These are phyloP conservation scores for Drosophila sturtevanti DNA, from an alignment of 1,140 invertebrate genomes.

Conservation along the genomic window DNA sequence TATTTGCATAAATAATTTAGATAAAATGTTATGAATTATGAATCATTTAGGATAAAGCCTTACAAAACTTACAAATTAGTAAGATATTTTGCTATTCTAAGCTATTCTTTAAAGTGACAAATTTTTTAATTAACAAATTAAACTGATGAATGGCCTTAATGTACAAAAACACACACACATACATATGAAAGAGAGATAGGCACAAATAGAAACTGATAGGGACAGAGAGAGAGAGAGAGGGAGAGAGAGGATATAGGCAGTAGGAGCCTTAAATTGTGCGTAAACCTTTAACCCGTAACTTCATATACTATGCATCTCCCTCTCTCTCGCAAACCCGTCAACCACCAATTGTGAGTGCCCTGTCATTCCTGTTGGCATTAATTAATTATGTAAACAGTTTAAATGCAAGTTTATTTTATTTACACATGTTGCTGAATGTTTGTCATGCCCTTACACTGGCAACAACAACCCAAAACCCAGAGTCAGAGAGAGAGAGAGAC, in stretches of 20 bases:
- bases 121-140: no score
- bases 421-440: constrained; percentile 68
- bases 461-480: no score
- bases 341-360: constrained; percentile 1
- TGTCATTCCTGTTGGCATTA: constrained; percentile 64
- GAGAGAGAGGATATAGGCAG: not conserved
- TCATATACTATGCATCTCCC: not conserved
- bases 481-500: not conserved
- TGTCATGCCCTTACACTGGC: not conserved
- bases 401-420: constrained; percentile 80
- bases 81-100: no score
- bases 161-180: constrained; percentile 1
- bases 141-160: no score
- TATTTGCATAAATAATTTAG: constrained; percentile 5
- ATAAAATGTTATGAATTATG: not conserved
- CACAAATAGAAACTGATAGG: not conserved
- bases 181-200: not conserved
- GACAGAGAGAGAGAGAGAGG: not conserved
- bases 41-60: no score
- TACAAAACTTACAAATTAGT: no score
- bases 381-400: constrained; percentile 79
- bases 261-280: constrained; percentile 20
- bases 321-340: not conserved
- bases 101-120: no score
- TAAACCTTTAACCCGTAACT: not conserved